Evolutionary conservation across 2,888 invertebrate species (phyloP), one percentile per base, ranked within the genome.

Genomic region (Scaeva pyrastri): DNA sequence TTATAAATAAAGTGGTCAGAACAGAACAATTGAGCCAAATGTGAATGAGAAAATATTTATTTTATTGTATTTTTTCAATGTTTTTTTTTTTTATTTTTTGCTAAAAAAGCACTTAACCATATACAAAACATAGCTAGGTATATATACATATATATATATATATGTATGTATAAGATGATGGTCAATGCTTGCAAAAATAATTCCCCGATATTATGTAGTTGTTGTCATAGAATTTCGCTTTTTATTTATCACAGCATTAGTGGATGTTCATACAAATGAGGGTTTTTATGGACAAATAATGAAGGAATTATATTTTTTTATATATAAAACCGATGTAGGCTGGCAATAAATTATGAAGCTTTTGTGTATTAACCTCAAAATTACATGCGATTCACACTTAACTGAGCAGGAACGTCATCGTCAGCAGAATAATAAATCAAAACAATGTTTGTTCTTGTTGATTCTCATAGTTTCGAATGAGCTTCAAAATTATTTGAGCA

Each of bases 191-290:
- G 64, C 64, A 64, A 45, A 43, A 64, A 45, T 48, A 21, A 39
- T 58, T 58, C 19, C 12, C 19, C 45, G 48, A 48, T 12, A 36
- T 1, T 12, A 6, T 16, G 2, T 48, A 12, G 2, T 31, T 48
- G 43, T 36, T 66, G 66, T 48, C 66, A 66, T 66, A 66, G 66
- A 66, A 66, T 48, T 48, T 48, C 12, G 66, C 66, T 64, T 64
- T 64, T 45, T 60, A 10, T 48, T 39, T 21, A n/a, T 23, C 60
- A 60, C 31, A 31, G 31, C 2, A 31, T 31, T 60, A 60, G 41
- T 21, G 21, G 2, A 19, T 58, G 10, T 7, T 31, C 5, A 8
- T 31, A 31, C 31, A 8, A 31, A 4, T 31, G 5, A 31, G 6
- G 31, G 31, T 8, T 19, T 41, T 23, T 60, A 21, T 43, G 10